Conservation (phyloP, 2,113 vertebrate genomes). For the Dromaius novaehollandiae region DNA sequence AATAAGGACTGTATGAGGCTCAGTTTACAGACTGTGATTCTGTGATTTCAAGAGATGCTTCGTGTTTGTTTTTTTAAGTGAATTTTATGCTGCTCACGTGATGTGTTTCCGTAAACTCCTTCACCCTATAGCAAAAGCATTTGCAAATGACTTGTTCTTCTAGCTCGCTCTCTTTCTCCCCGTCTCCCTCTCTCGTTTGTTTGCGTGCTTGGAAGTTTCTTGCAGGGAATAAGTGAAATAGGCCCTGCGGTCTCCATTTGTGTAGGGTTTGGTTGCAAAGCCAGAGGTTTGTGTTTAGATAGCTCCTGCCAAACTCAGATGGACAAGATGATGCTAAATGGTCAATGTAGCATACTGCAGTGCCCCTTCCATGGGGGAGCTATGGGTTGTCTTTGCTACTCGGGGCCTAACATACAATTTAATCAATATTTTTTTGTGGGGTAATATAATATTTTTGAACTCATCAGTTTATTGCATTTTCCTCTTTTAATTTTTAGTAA, state of each 20-base stretch:
- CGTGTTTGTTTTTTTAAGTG: not conserved
- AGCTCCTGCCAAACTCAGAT: not conserved
- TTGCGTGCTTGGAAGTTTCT: not conserved
- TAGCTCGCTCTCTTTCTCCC: not conserved
- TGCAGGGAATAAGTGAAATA: fast-evolving
- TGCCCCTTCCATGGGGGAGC: not conserved
- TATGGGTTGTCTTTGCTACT: not conserved
- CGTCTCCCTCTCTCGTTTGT: not conserved
- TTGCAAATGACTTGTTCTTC: not conserved
- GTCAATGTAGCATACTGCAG: not conserved
- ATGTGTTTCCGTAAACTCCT: not conserved
- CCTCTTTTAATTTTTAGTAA: not conserved
- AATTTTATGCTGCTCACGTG: not conserved
- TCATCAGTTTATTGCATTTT: not conserved
- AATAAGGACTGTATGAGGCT: not conserved
- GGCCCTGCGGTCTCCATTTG: not conserved
- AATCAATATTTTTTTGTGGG: not conserved
- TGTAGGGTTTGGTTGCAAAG: not conserved
- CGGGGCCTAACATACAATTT: not conserved
- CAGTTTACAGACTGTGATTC: fast-evolving
- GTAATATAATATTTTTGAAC: not conserved
- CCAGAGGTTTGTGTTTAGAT: fast-evolving
- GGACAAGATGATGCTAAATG: not conserved
- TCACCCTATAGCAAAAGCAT: not conserved
- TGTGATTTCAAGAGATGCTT: not conserved